Base-by-base conservation (phyloP, 2,797 vertebrate genomes). In the Chaetodon trifasciatus region DNA sequence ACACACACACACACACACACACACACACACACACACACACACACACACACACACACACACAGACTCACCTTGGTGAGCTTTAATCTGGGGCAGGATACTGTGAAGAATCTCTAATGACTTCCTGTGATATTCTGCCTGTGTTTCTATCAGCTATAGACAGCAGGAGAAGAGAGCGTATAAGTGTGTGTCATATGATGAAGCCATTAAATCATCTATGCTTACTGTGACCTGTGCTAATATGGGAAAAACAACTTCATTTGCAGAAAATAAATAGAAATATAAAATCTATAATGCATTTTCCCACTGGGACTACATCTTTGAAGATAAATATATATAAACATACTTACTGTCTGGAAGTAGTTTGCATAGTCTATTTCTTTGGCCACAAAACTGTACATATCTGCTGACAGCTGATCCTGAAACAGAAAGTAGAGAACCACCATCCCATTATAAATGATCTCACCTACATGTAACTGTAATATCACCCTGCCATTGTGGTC, bases 281-380 rank as follows among this genome's bases (percentile, higher is more conserved):
- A 32, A 3, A 16, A 71, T 67, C 17, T 6, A n/a, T 9, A 9
- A 32, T 19, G 5, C 10, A 61, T 5, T 66, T 63, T n/a, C 21
- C 3, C 21, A 32, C 28, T 32, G 28, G 28, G 28, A 32, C 68
- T 37, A 49, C 1, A 47, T 5, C 5, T 55, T 50, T 56, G 12
- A 68, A 21, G 0, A 52, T 28, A 49, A n/a, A 28, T 28, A 28
- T 28, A 28, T 28, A 28, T 28, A 28, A 35, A 58, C 21, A 50
- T 79, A 82, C 96, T 98, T 93, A 98, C 98, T 17, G 95, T 97
- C 93, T 98, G 97, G 86, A 98, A 99, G 95, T 98, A 99, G 94
- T 97, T 99, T 99, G 98, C 98, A 98, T 99, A 99, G 97, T 99
- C 98, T 89, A 99, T 97, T 97, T 99, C 98, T 99, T 99, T 99